Conservation (phyloP, 2,113 vertebrate genomes). For the Notarius lentiginosus region DNA sequence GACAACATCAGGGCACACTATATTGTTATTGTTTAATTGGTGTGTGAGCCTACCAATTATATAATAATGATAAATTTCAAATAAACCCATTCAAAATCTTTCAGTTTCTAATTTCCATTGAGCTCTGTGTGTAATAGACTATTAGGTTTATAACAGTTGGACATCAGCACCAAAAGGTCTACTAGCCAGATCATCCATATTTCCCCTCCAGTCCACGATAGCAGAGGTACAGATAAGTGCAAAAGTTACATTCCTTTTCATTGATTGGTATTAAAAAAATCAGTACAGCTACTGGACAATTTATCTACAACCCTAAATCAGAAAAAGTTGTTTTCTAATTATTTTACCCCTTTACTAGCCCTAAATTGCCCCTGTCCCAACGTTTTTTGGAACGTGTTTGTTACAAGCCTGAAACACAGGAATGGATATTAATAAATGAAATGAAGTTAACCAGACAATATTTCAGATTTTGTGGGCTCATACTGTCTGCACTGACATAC, state of each 20-base stretch:
- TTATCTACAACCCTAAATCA: not conserved
- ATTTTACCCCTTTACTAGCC: not conserved
- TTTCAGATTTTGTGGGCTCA: too few species aligned
- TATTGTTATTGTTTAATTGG: not conserved
- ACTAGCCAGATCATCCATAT: not conserved
- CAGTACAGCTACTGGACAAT: not conserved
- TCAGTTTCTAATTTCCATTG: not conserved
- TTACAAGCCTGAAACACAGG: too few species aligned
- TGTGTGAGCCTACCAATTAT: not conserved
- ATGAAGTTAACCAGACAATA: too few species aligned
- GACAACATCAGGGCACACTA: not conserved
- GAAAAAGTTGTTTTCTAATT: too few species aligned
- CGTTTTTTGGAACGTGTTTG: too few species aligned
- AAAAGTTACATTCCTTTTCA: not conserved
- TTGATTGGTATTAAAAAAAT: not conserved
- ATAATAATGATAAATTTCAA: not conserved
- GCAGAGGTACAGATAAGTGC: not conserved
- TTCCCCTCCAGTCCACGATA: too few species aligned
- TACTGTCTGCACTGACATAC: too few species aligned
- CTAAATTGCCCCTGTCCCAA: too few species aligned
- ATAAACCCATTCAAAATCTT: not conserved
- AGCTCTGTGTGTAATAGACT: not conserved
- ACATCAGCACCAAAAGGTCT: not conserved
- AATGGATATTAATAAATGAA: too few species aligned
- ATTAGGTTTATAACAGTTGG: not conserved